These are phyloP conservation scores for Lochmaea crataegi DNA, from an alignment of 2,888 invertebrate species.

Conservation along the genomic window DNA sequence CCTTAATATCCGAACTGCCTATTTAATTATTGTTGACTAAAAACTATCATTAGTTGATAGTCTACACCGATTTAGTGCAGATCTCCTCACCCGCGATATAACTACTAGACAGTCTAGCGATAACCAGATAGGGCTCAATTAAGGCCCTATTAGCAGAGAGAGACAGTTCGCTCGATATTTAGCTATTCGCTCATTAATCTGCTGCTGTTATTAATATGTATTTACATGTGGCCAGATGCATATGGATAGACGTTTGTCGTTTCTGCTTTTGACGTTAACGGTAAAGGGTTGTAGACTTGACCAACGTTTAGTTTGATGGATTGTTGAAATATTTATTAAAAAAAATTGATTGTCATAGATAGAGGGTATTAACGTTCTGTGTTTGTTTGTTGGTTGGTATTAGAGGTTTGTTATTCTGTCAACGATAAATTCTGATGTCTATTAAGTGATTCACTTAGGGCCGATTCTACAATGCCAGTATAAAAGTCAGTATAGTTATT, in stretches of 20 bases:
- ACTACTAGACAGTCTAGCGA: conserved; percentile 42
- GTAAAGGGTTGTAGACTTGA: conserved; percentile 20
- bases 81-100: conserved; percentile 19
- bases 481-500: too few relatives aligned
- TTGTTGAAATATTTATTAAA: conserved; percentile 7
- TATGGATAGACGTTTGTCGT: conserved; percentile 45
- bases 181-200: conserved; percentile 55
- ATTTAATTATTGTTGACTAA: not conserved
- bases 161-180: conserved; percentile 33
- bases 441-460: too few relatives aligned
- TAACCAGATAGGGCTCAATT: conserved; percentile 54
- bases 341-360: not conserved
- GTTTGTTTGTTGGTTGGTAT: not conserved
- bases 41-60: not conserved
- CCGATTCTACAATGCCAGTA: too few relatives aligned
- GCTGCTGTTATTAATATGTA: conserved; percentile 61
- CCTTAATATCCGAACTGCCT: too few relatives aligned
- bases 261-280: conserved; percentile 44
- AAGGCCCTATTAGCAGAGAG: conserved; percentile 54
- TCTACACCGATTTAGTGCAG: conserved; percentile 24
- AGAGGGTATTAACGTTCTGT: not conserved
- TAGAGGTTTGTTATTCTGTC: not conserved
- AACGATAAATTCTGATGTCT: not conserved
- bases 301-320: conserved; percentile 11
- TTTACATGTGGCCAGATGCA: conserved; percentile 55